phyloP scores from a whole-genome alignment of 2,113 vertebrate species.

The Paradoxurus hermaphroditus region DNA sequence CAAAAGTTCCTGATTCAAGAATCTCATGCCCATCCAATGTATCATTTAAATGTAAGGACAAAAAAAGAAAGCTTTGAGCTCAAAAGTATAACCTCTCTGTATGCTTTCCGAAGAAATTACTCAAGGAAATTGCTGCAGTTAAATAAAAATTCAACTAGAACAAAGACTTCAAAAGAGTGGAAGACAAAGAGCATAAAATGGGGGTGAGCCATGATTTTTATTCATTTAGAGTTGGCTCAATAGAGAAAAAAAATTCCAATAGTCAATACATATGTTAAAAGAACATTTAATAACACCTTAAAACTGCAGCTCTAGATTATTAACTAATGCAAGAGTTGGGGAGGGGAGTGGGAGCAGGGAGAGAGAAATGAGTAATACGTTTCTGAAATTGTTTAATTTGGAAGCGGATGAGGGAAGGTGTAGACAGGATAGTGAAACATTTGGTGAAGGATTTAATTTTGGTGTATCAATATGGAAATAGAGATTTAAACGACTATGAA shows the following conservation, averaged over 20 bases:
- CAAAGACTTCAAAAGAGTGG: not conserved
- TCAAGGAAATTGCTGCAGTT: not conserved
- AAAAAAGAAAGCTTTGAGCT: not conserved
- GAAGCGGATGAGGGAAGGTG: not conserved
- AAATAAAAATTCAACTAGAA: slow-evolving; percentile 14
- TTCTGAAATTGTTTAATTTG: not conserved
- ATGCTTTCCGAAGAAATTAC: not conserved
- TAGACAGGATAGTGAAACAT: not conserved
- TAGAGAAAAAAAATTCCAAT: not conserved
- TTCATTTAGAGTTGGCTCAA: slow-evolving; percentile 4
- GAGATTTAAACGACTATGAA: not conserved
- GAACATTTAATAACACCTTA: not conserved
- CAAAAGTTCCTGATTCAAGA: not conserved
- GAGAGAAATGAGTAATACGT: not conserved
- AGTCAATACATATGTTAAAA: not conserved
- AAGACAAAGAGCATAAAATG: not conserved
- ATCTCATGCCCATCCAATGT: not conserved
- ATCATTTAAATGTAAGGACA: not conserved
- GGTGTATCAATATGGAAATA: not conserved
- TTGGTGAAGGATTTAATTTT: not conserved
- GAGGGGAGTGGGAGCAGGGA: not conserved
- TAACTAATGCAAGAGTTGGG: not conserved
- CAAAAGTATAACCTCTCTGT: not conserved
- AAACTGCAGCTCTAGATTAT: not conserved
- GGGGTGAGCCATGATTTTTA: not conserved